These are phyloP conservation scores for Oncorhynchus mykiss DNA, from an alignment of 2,113 vertebrate species.

Conservation along the genomic window DNA sequence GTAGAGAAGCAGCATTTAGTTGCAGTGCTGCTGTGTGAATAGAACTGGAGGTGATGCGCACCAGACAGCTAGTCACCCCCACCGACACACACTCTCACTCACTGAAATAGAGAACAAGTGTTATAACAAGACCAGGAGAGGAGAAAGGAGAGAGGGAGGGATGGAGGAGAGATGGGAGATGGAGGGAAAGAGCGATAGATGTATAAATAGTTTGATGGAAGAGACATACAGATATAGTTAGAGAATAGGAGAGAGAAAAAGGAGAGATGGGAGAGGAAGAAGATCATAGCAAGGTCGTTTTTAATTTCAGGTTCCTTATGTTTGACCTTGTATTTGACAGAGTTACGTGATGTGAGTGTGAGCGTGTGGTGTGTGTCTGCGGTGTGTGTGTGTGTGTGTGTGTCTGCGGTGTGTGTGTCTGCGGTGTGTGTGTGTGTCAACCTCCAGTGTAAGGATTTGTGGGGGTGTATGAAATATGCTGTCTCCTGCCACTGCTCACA, in stretches of 20 bases:
- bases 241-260: background rate
- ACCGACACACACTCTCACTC: conserved; percentile 37
- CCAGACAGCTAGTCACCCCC: conserved; percentile 24
- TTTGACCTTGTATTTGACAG: too few species aligned
- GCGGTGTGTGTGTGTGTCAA: too few species aligned
- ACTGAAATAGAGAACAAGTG: conserved; percentile 54
- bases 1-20: background rate
- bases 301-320: too few species aligned
- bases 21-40: background rate
- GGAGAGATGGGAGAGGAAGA: background rate
- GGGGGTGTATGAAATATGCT: too few species aligned
- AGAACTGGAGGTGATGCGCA: conserved; percentile 35
- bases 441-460: too few species aligned
- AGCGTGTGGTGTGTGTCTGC: too few species aligned
- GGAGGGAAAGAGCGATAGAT: conserved; percentile 39
- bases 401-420: too few species aligned
- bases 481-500: too few species aligned
- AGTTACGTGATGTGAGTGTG: too few species aligned
- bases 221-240: conserved; percentile 39
- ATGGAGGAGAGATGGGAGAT: conserved; percentile 22
- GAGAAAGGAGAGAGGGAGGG: conserved; percentile 14
- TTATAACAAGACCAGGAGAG: conserved; percentile 43
- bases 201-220: conserved; percentile 48
- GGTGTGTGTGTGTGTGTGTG: too few species aligned
- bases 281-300: too few species aligned